Percentiles rank a stretch among this genome's conserved stretches.
phyloP scores from a whole-genome alignment of 2,113 vertebrate species.

The Tupaia chinensis region DNA sequence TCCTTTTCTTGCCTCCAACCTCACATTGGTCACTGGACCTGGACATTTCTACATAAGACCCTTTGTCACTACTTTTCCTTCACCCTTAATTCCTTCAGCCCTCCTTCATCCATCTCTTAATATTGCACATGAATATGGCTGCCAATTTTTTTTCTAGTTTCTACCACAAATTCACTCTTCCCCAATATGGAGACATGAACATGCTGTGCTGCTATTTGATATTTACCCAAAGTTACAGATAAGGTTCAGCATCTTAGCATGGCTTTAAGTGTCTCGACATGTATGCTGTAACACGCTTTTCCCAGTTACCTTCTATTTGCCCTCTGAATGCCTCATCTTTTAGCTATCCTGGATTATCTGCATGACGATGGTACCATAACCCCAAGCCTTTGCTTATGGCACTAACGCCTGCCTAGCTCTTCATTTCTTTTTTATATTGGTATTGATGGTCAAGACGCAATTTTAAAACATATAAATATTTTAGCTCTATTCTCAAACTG shows the following conservation, averaged over 20 bases:
- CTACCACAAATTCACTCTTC: neutral
- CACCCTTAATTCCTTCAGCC: neutral
- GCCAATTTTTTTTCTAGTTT: neutral
- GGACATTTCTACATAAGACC: neutral
- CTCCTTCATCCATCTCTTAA: neutral
- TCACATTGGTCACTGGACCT: neutral
- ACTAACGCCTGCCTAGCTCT: neutral
- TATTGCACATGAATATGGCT: neutral
- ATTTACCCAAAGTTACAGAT: neutral
- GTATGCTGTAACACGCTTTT: neutral
- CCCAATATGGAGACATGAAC: neutral
- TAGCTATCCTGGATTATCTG: neutral
- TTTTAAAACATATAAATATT: neutral
- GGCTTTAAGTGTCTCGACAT: neutral
- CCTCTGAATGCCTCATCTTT: neutral
- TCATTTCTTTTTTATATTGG: neutral
- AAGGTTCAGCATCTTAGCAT: neutral
- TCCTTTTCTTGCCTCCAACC: neutral
- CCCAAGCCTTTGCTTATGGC: neutral
- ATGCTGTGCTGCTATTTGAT: neutral
- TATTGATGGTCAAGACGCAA: neutral
- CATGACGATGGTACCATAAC: neutral
- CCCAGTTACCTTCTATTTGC: neutral
- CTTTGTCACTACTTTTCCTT: neutral
- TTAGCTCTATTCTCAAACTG: neutral